Conservation (phyloP, 1,140 invertebrate genomes). For the Nomia melanderi region DNA sequence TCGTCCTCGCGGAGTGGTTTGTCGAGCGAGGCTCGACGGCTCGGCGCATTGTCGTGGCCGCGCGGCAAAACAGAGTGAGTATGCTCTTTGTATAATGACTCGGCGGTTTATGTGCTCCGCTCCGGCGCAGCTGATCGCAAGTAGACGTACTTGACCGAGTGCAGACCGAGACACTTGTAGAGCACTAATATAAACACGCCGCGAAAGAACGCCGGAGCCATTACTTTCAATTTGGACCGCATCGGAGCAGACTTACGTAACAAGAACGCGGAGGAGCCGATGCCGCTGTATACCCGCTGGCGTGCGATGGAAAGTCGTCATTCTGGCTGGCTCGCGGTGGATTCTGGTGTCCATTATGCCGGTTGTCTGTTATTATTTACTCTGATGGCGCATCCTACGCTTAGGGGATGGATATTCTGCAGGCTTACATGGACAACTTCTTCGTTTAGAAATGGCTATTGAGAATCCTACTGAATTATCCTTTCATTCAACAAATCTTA, state of each 20-base stretch:
- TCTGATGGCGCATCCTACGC: too few species aligned
- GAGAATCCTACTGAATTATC: too few species aligned
- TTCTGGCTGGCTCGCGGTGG: too few species aligned
- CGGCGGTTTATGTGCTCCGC: slow-evolving; percentile 74
- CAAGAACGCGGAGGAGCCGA: neutral
- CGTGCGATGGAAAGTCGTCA: neutral
- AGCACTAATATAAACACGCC: slow-evolving; percentile 70
- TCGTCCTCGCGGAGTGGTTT: neutral
- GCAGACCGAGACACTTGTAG: slow-evolving; percentile 74
- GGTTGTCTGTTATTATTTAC: too few species aligned
- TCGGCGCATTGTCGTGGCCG: slow-evolving; percentile 70
- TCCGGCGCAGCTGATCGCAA: slow-evolving; percentile 70
- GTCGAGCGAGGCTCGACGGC: slow-evolving; percentile 41
- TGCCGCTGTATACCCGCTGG: neutral
- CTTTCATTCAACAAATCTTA: too few species aligned
- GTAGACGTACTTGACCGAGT: slow-evolving; percentile 79
- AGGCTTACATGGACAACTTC: too few species aligned
- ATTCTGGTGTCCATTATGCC: too few species aligned
- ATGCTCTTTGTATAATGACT: slow-evolving; percentile 80
- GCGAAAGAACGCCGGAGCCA: slow-evolving; percentile 66
- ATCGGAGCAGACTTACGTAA: slow-evolving; percentile 47
- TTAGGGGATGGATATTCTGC: too few species aligned
- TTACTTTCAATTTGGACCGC: slow-evolving; percentile 72
- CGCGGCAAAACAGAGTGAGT: slow-evolving; percentile 78
- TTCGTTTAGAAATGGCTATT: too few species aligned